These are phyloP conservation scores for Ranitomeya imitator DNA, from an alignment of 2,113 vertebrate genomes.

Conservation along the genomic window DNA sequence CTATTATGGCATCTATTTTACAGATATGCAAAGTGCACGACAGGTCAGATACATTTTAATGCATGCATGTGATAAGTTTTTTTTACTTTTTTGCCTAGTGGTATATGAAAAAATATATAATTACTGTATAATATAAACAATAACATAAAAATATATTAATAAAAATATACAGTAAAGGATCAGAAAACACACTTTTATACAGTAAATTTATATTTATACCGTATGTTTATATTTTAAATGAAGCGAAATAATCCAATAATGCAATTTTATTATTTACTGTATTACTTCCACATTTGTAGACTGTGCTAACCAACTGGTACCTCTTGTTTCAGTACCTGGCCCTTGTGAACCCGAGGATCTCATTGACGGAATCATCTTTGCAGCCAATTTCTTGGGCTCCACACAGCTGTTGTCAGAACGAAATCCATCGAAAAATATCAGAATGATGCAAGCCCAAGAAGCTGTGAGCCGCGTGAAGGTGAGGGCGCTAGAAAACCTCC, in stretches of 20 bases:
- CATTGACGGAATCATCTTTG: conserved; percentile 98
- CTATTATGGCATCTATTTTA: too few species aligned
- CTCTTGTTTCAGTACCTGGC: conserved; percentile 83
- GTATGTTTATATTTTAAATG: too few species aligned
- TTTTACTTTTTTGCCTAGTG: too few species aligned
- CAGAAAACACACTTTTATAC: too few species aligned
- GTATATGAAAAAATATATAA: too few species aligned
- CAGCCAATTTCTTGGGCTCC: conserved; percentile 97
- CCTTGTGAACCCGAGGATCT: conserved; percentile 98
- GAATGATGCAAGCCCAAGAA: conserved; percentile 99
- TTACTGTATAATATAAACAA: too few species aligned
- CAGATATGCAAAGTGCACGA: too few species aligned
- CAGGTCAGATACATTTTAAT: too few species aligned
- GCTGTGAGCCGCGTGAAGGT: conserved; percentile 98
- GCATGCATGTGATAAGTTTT: too few species aligned
- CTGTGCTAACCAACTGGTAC: not conserved
- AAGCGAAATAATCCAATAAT: not conserved
- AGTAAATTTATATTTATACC: too few species aligned
- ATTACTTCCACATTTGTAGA: not conserved
- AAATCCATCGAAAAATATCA: conserved; percentile 97
- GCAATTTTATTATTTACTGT: not conserved
- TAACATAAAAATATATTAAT: too few species aligned
- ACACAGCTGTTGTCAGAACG: conserved; percentile 96
- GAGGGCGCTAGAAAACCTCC: conserved; percentile 37
- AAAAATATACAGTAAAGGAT: too few species aligned